Base-by-base conservation (phyloP, 2,797 vertebrate genomes). In the Mionectes olivaceus region DNA sequence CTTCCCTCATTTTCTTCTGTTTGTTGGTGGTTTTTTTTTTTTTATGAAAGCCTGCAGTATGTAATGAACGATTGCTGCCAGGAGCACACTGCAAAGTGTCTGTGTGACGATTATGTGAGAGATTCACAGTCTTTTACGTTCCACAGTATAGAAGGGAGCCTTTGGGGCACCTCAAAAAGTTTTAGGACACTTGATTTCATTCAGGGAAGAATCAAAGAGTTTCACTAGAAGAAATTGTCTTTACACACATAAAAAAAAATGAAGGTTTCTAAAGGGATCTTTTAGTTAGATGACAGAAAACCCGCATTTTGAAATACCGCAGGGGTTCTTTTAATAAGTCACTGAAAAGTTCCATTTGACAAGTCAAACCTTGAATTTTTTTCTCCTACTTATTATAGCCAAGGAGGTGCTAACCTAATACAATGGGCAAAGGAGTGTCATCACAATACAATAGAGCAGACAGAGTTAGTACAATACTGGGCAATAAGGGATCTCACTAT, bases 321-420 rank as follows among this genome's bases (percentile, higher is more conserved):
- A 96, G 97, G 97, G 96, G 95, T 96, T 95, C 96, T 96, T 97
- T 97, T 96, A 97, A 97, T 97, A 97, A 97, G 96, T 97, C 87
- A 63, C 96, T 89, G 91, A 96, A 97, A 97, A 97, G 93, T 96
- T 96, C 94, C 90, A 94, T 97, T 96, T 96, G 96, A 96, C 94
- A 94, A 96, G 92, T 91, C 93, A 94, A 96, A 94, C 94, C 96
- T 83, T 93, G 94, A 96, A 80, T 93, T 97, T 95, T 94, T 89
- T 91, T 93, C 94, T 95, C 90, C 90, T 93, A 96, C 94, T 96
- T 96, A 94, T 97, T 97, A 97, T 97, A 96, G 90, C 93, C 95
- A 96, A 97, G 96, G 97, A 97, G 96, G 97, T 96, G 91, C 96
- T 97, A 96, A 92, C 89, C 81, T 95, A 95, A 95, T 95, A 97